Conservation (phyloP, 2,113 vertebrate species). For the Aphelocoma coerulescens region DNA sequence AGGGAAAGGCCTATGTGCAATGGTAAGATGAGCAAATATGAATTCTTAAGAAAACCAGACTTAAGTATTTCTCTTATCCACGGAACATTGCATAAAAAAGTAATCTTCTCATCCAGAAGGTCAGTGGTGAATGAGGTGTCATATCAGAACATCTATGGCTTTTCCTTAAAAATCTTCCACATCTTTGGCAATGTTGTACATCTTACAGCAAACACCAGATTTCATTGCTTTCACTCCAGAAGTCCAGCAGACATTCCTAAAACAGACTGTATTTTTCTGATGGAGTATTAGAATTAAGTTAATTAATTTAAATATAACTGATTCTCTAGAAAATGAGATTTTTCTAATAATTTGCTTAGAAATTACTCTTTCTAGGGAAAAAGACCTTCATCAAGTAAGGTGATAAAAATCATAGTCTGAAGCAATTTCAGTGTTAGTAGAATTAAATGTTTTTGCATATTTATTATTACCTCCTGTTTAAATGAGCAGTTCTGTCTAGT, state of each 20-base stretch:
- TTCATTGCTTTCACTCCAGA: neutral
- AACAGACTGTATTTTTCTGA: neutral
- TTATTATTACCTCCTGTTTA: neutral
- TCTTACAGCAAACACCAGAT: neutral
- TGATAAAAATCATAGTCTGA: neutral
- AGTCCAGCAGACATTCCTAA: neutral
- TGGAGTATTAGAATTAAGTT: neutral
- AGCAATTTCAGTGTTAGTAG: neutral
- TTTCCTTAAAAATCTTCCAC: neutral
- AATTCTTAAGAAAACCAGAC: neutral
- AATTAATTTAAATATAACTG: neutral
- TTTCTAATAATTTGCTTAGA: neutral
- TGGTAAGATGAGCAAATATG: neutral
- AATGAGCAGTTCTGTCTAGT: neutral
- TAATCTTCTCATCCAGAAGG: constrained; percentile 55
- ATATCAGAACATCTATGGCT: neutral
- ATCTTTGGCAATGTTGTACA: neutral
- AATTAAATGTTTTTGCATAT: neutral
- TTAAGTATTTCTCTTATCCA: neutral
- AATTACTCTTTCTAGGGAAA: neutral
- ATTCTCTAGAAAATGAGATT: neutral
- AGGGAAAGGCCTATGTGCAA: neutral
- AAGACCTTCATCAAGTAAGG: neutral
- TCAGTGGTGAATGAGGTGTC: neutral
- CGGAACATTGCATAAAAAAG: neutral